These are phyloP conservation scores for Mungos mungo DNA, from an alignment of 2,113 vertebrate species.

Conservation along the genomic window DNA sequence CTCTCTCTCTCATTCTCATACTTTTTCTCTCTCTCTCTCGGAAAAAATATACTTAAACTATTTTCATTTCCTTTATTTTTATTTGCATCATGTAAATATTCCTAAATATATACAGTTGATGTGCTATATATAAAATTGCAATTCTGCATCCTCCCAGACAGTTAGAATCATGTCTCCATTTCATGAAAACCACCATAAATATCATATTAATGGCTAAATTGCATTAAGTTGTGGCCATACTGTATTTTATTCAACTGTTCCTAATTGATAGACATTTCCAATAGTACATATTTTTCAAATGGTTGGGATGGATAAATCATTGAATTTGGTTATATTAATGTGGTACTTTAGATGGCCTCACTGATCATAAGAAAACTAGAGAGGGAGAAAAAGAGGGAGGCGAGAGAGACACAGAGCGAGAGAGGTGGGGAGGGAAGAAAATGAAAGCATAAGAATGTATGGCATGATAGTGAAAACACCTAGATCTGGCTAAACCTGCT, in stretches of 20 bases:
- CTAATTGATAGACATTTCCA: not conserved
- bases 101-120: not conserved
- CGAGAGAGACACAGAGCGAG: no score
- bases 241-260: not conserved
- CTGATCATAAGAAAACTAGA: not conserved
- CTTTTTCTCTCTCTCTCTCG: no score
- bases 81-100: not conserved
- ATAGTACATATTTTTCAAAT: not conserved
- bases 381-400: not conserved
- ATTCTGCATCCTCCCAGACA: not conserved
- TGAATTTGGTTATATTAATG: not conserved
- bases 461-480: not conserved
- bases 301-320: not conserved
- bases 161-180: constrained; percentile 1
- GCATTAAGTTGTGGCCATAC: not conserved
- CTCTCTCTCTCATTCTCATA: no score
- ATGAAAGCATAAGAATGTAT: not conserved
- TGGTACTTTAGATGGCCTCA: not conserved
- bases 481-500: not conserved
- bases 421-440: not conserved
- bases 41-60: no score
- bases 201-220: not conserved
- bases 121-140: not conserved
- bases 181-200: constrained; percentile 7
- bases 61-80: not conserved